Percentiles rank a stretch among this genome's conserved stretches.
Evolutionary conservation across 2,888 invertebrate species (phyloP).

Genomic region (Nomada hirtipes): DNA sequence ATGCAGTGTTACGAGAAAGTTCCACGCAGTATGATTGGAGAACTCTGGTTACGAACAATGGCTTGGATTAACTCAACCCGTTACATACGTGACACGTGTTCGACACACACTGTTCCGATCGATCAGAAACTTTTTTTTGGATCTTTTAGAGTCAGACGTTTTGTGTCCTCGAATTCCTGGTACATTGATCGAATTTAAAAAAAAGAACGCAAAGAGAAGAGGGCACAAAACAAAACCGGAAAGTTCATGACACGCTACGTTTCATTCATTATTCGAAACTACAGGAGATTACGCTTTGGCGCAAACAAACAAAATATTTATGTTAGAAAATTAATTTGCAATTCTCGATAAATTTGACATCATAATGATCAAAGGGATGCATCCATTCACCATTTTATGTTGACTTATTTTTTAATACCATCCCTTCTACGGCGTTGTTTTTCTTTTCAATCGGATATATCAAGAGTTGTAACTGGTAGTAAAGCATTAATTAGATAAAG

Average conservation of each 20-base stretch:
- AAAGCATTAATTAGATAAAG: conserved; percentile 38
- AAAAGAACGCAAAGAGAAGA: not conserved
- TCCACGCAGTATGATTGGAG: conserved; percentile 63
- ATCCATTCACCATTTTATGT: not conserved
- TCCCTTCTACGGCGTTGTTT: not conserved
- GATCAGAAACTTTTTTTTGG: conserved; percentile 63
- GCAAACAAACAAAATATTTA: not conserved
- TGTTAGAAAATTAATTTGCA: not conserved
- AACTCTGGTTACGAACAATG: conserved; percentile 70
- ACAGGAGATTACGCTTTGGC: not conserved
- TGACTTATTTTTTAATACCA: not conserved
- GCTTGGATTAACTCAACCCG: conserved; percentile 68
- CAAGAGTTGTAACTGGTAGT: conserved; percentile 18
- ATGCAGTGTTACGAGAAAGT: conserved; percentile 29
- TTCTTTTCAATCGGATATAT: conserved; percentile 4
- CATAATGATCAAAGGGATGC: not conserved
- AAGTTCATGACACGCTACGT: conserved; percentile 13
- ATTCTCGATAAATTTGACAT: not conserved
- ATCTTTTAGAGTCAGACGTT: conserved; percentile 58
- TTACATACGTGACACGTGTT: conserved; percentile 69
- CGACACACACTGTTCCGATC: conserved; percentile 59
- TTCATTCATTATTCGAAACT: conserved; percentile 24
- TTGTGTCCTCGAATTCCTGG: conserved; percentile 49
- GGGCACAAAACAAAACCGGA: too few relatives aligned
- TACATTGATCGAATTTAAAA: conserved; percentile 39